Conservation (phyloP, 92 coral and sea anemone species). For the Montipora capitata region DNA sequence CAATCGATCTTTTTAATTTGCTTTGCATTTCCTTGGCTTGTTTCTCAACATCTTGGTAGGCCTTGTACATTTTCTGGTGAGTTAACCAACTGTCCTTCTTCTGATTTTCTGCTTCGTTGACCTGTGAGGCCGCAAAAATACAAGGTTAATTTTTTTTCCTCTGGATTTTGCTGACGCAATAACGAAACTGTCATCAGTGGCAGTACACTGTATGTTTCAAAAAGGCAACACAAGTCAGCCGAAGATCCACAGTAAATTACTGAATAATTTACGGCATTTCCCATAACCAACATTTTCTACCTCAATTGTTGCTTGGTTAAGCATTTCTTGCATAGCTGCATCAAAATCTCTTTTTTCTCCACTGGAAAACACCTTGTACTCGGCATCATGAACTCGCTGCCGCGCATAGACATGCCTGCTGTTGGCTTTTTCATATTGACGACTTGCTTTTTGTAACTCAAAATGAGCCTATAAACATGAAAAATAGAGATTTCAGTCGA, state of each 20-base stretch:
- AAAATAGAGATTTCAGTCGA: not conserved
- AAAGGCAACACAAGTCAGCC: no score
- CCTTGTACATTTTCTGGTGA: slow-evolving; percentile 87
- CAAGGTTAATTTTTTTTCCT: no score
- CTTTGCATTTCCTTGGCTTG: slow-evolving; percentile 78
- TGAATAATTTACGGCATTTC: no score
- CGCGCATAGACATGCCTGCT: slow-evolving; percentile 94
- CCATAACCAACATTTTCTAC: slow-evolving; percentile 23
- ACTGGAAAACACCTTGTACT: slow-evolving; percentile 79
- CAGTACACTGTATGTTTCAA: no score
- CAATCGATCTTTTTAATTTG: slow-evolving; percentile 83
- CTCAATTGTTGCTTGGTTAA: slow-evolving; percentile 97
- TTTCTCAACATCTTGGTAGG: slow-evolving; percentile 76
- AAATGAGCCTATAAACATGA: slow-evolving; percentile 74
- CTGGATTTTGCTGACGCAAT: no score
- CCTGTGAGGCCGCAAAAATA: slow-evolving; percentile 52
- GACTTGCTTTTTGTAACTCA: slow-evolving; percentile 87
- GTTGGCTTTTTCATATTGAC: slow-evolving; percentile 95
- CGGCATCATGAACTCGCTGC: slow-evolving; percentile 87
- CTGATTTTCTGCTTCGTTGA: slow-evolving; percentile 90
- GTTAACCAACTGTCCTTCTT: slow-evolving; percentile 87
- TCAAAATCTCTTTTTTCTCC: slow-evolving; percentile 91
- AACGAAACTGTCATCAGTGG: no score
- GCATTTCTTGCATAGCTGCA: slow-evolving; percentile 94
- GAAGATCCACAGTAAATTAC: no score